Conservation (phyloP, 2,113 vertebrate species). For the Cephalopterus ornatus region DNA sequence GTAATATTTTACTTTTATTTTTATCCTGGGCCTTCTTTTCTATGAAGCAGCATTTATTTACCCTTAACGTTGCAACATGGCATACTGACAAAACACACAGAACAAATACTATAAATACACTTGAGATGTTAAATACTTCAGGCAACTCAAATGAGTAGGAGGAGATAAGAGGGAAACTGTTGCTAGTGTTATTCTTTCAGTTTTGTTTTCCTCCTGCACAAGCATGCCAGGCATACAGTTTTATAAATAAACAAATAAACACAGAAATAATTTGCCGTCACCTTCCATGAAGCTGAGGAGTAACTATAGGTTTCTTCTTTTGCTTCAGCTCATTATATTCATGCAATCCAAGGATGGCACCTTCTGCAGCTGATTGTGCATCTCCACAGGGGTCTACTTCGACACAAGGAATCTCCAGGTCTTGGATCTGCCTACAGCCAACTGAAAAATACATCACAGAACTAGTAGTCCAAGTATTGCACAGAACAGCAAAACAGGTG, state of each 20-base stretch:
- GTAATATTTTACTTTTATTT: background rate
- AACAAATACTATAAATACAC: background rate
- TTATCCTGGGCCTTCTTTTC: background rate
- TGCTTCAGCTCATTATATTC: conserved; percentile 90
- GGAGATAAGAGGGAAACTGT: background rate
- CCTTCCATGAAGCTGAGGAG: conserved; percentile 83
- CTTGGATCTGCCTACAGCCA: conserved; percentile 89
- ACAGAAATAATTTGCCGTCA: conserved; percentile 47
- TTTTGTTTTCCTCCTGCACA: background rate
- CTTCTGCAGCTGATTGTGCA: conserved; percentile 91
- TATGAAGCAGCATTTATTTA: background rate
- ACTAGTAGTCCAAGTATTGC: background rate
- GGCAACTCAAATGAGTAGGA: background rate
- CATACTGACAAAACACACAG: background rate
- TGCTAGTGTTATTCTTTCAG: background rate
- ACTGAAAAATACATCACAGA: conserved; percentile 62
- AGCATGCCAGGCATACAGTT: background rate
- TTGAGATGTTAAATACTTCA: background rate
- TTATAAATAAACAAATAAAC: background rate
- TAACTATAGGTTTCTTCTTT: conserved; percentile 85
- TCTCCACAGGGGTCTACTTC: conserved; percentile 96
- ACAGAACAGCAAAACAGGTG: background rate
- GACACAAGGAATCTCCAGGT: conserved; percentile 83
- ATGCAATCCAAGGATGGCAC: conserved; percentile 87
- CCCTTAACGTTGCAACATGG: background rate